Evolutionary conservation across 2,888 invertebrate genomes (phyloP).

Genomic region (Lepidochrysops patricia): DNA sequence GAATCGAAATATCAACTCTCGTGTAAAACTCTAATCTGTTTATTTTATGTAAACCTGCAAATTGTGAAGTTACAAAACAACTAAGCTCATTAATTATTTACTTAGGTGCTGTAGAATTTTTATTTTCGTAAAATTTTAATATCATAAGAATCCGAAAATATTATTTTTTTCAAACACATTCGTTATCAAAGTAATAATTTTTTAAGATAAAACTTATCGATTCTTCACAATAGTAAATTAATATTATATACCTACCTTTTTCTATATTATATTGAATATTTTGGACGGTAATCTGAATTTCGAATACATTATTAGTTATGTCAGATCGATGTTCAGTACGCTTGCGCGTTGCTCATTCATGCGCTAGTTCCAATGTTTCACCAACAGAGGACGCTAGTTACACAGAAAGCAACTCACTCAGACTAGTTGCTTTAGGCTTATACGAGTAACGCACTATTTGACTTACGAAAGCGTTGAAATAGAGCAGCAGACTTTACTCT

Average conservation of each 20-base stretch:
- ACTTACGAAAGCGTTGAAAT: too few species aligned
- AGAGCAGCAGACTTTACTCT: too few species aligned
- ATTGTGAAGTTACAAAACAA: too few species aligned
- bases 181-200: too few species aligned
- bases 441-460: neutral
- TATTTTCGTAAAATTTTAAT: too few species aligned
- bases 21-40: neutral
- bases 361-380: slow-evolving; percentile 29
- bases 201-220: too few species aligned
- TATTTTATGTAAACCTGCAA: too few species aligned
- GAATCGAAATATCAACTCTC: slow-evolving; percentile 35
- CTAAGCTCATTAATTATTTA: too few species aligned
- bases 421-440: neutral
- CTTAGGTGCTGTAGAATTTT: too few species aligned
- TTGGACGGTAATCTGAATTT: slow-evolving; percentile 34
- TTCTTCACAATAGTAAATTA: too few species aligned
- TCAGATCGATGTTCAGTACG: slow-evolving; percentile 61
- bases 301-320: slow-evolving; percentile 63
- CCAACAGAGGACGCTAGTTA: slow-evolving; percentile 47
- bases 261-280: neutral
- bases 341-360: slow-evolving; percentile 61
- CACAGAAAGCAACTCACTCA: slow-evolving; percentile 12
- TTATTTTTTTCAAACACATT: too few species aligned
- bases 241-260: neutral
- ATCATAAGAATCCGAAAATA: too few species aligned